Evolutionary conservation across 2,888 invertebrate genomes (phyloP).

Genomic region (Latheticus oryzae): DNA sequence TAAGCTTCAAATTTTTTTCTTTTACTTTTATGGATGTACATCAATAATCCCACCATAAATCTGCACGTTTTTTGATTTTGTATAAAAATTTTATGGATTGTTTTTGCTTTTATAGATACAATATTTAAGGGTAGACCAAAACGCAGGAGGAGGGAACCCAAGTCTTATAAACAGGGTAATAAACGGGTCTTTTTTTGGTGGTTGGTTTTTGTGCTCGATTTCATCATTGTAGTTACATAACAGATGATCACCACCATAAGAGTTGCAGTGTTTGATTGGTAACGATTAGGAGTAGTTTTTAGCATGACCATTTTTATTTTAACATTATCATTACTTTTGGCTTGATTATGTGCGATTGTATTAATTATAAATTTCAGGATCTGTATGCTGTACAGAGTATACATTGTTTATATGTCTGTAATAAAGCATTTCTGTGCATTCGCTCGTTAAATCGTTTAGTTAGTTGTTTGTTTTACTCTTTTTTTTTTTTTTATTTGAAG

Average conservation of each 20-base stretch:
- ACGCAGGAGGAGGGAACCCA: constrained; percentile 66
- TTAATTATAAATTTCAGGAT: too few species aligned
- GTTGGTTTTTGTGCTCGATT: constrained; percentile 34
- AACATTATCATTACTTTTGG: constrained; percentile 7
- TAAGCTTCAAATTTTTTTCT: constrained; percentile 31
- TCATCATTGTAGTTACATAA: constrained; percentile 11
- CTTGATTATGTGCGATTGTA: constrained; percentile 21
- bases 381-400: too few species aligned
- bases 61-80: constrained; percentile 19
- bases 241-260: background rate
- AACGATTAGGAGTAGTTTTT: background rate
- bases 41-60: constrained; percentile 23
- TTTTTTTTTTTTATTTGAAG: too few species aligned
- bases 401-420: constrained; percentile 1
- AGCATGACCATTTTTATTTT: constrained; percentile 19
- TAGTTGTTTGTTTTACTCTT: too few species aligned
- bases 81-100: constrained; percentile 29
- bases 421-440: too few species aligned
- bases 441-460: too few species aligned
- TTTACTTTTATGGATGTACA: background rate
- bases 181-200: constrained; percentile 42
- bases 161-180: constrained; percentile 71
- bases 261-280: constrained; percentile 2
- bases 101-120: constrained; percentile 66
- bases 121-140: constrained; percentile 68